Evolutionary conservation across 2,113 vertebrate genomes (phyloP).

Genomic region (Recurvirostra avosetta): DNA sequence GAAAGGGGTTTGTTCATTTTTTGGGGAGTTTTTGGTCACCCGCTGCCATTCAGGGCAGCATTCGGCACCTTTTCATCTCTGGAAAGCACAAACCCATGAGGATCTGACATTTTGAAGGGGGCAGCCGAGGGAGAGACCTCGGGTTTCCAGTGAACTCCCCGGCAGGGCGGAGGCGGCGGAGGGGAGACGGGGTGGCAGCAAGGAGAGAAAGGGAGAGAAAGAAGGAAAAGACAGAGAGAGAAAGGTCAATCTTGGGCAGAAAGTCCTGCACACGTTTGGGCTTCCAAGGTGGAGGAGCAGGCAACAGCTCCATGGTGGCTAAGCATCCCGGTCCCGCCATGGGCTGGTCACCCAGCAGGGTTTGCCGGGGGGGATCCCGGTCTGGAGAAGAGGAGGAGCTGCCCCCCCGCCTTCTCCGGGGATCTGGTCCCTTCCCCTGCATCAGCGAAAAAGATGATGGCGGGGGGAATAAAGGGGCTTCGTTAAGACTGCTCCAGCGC

Average conservation of each 20-base stretch:
- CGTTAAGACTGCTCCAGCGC: not conserved
- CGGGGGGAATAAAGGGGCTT: not conserved
- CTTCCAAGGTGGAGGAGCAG: not conserved
- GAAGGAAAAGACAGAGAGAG: constrained; percentile 26
- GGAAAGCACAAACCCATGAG: constrained; percentile 1
- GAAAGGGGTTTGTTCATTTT: not conserved
- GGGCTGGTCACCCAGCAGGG: not conserved
- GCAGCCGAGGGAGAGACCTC: not conserved
- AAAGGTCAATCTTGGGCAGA: not conserved
- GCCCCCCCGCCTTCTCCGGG: not conserved
- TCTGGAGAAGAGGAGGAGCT: not conserved
- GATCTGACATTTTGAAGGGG: not conserved
- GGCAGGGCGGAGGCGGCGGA: not conserved
- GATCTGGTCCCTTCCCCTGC: not conserved
- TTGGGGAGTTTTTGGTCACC: constrained; percentile 38
- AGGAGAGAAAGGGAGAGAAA: constrained; percentile 7
- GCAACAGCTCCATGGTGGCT: rapidly evolving
- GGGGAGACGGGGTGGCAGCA: not conserved
- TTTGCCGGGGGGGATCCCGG: not conserved
- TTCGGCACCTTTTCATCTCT: constrained; percentile 32
- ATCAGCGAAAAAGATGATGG: not conserved
- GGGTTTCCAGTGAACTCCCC: not conserved
- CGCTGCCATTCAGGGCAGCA: constrained; percentile 10
- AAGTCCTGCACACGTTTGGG: not conserved
- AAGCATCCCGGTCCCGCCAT: not conserved